Base-by-base conservation (phyloP, 2,113 vertebrate species). In the Columbina picui region DNA sequence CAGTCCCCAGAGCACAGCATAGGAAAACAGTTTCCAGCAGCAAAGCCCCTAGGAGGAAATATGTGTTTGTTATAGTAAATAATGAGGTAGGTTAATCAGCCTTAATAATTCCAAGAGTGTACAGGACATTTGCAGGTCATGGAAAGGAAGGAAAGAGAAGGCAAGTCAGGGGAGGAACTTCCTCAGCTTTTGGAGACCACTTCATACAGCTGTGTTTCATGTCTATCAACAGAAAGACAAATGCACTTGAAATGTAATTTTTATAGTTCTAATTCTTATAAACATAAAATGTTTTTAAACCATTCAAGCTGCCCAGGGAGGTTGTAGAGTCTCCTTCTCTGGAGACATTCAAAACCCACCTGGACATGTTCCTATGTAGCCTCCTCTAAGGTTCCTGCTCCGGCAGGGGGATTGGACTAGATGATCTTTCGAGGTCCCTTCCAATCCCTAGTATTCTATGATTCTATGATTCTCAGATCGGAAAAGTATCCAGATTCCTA, bases 1-100 rank as follows among this genome's bases (percentile, higher is more conserved):
- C 20, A 32, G 11, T 9, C 7, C 4, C 23, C n/a, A 8, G 10
- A 14, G 18, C 2, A 0, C 8, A 57, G 27, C 10, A 30, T 32
- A n/a, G 22, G 32, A 76, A 45, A 63, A 64, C 18, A n/a, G 9
- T 13, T 38, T 43, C 36, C 27, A 79, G n/a, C 70, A 61, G 39
- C 36, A 67, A 26, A 68, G 23, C n/a, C 38, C 26, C 61, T n/a
- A 29, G 34, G 38, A 30, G 32, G 25, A 69, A 45, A 52, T 27
- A 59, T 0, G 0, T 36, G 14, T 32, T 27, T 52, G 12, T 45
- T 50, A 59, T 36, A 52, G 12, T 41, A 64, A 30, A 41, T 36
- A 32, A 57, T 8, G 26, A 29, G 21, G 15, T 52, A 43, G 22
- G 15, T 68, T 67, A 75, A 60, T 39, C 38, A 38, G 10, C 20